Conservation (phyloP, 2,888 invertebrate genomes). For the Athetis lepigone region DNA sequence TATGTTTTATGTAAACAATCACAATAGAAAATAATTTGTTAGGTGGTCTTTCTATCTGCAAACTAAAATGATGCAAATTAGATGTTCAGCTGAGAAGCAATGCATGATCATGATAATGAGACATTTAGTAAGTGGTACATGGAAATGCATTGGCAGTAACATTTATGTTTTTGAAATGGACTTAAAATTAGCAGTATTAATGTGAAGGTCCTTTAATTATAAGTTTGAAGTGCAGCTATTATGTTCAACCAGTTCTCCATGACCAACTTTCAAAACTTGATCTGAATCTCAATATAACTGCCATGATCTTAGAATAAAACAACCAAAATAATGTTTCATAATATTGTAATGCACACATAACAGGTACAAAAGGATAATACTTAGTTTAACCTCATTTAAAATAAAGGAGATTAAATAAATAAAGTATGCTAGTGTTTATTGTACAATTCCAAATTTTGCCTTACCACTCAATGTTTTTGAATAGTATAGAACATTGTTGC, state of each 20-base stretch:
- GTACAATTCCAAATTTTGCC: not conserved
- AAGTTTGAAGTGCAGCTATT: conserved; percentile 5
- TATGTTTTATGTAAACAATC: not conserved
- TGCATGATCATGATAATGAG: conserved; percentile 15
- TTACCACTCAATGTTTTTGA: not conserved
- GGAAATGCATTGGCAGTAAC: not conserved
- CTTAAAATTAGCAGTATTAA: not conserved
- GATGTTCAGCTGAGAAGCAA: not conserved
- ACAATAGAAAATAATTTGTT: not conserved
- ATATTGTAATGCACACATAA: conserved; percentile 1
- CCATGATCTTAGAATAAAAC: not conserved
- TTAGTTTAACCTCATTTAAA: conserved; percentile 1
- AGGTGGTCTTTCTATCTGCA: not conserved
- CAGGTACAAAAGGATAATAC: not conserved
- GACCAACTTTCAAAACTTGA: conserved; percentile 44
- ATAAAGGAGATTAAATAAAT: not conserved
- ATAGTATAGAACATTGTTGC: not conserved
- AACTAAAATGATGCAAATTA: not conserved
- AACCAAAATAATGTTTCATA: not conserved
- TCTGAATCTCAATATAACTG: conserved; percentile 15
- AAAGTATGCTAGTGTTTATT: too few species aligned
- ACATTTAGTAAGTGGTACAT: not conserved
- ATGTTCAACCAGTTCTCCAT: conserved; percentile 24
- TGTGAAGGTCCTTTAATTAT: conserved; percentile 14
- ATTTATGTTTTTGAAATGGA: not conserved